A percentile compares a stretch with the other conserved stretches of the same genome.
These are phyloP conservation scores for Anseranas semipalmata DNA, from an alignment of 2,113 vertebrate genomes.

Conservation along the genomic window DNA sequence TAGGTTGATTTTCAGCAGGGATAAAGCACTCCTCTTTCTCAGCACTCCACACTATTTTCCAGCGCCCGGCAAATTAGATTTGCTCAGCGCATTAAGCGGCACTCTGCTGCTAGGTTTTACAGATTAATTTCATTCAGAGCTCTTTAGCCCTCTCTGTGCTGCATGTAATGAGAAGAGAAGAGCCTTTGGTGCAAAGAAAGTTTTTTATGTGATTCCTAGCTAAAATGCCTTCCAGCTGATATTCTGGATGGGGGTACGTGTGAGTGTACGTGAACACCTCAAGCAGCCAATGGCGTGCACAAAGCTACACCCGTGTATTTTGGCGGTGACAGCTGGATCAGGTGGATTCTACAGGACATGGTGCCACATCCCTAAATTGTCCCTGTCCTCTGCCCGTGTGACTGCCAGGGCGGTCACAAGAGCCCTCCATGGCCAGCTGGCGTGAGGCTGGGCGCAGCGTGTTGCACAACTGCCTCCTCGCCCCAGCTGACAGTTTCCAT, in stretches of 20 bases:
- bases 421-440: background rate
- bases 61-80: background rate
- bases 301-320: background rate
- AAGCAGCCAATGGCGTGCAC: background rate
- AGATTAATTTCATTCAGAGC: background rate
- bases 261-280: background rate
- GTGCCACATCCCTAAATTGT: no score
- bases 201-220: background rate
- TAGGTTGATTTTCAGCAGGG: background rate
- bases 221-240: background rate
- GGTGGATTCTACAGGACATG: background rate
- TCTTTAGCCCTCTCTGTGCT: background rate
- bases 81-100: background rate
- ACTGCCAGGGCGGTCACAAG: no score
- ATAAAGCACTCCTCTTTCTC: background rate
- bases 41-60: background rate
- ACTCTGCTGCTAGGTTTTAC: background rate
- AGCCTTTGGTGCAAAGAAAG: background rate
- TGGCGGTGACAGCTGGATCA: background rate
- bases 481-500: fast-evolving
- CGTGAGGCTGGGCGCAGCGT: background rate
- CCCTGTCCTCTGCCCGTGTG: background rate
- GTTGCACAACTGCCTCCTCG: background rate
- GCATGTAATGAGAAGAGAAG: background rate
- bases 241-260: background rate